phyloP scores from a whole-genome alignment of 1,140 invertebrate species.

The Dinothrombium tinctorium region DNA sequence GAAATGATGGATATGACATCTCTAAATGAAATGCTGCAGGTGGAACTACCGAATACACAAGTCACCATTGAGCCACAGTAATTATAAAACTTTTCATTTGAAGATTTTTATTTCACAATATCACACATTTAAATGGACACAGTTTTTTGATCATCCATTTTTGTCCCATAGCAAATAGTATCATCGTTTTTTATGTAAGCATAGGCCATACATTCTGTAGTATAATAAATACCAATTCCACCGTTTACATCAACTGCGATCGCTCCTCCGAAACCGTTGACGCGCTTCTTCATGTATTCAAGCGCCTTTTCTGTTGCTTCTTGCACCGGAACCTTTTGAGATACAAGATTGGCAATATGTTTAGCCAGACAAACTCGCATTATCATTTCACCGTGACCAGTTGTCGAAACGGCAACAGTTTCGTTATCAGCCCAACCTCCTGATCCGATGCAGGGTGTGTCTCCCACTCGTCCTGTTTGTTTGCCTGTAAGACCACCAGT shows the following conservation, averaged over 20 bases:
- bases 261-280: slow-evolving; percentile 46
- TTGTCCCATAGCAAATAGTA: no score
- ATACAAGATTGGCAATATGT: slow-evolving; percentile 23
- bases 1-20: not conserved
- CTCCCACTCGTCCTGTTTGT: slow-evolving; percentile 50
- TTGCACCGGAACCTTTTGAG: slow-evolving; percentile 23
- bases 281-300: slow-evolving; percentile 34
- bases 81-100: no score
- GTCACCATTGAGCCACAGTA: not conserved
- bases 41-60: not conserved
- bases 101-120: no score
- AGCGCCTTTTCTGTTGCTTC: slow-evolving; percentile 33
- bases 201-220: slow-evolving; percentile 49
- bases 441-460: slow-evolving; percentile 41
- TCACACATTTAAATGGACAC: no score
- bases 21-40: slow-evolving; percentile 1
- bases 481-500: slow-evolving; percentile 64
- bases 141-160: no score
- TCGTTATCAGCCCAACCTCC: slow-evolving; percentile 45
- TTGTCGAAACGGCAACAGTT: slow-evolving; percentile 42
- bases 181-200: slow-evolving; percentile 34
- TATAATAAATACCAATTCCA: slow-evolving; percentile 43
- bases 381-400: slow-evolving; percentile 44
- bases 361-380: slow-evolving; percentile 46
- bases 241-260: slow-evolving; percentile 36